Base-by-base conservation (phyloP, 2,113 vertebrate species). In the Pachypanchax playfairii region DNA sequence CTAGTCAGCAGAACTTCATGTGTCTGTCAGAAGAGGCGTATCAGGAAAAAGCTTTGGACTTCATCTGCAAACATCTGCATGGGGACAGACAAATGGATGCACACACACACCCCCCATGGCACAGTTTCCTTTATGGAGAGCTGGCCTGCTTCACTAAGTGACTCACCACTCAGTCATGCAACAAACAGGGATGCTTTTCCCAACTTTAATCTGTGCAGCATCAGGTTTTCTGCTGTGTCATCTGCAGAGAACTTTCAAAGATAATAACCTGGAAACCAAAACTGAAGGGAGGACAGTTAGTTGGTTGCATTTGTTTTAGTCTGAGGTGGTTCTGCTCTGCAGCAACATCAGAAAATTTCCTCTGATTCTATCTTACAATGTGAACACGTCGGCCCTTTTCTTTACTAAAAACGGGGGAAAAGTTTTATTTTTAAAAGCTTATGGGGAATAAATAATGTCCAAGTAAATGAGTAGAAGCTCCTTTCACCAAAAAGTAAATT, bases 61-160 rank as follows among this genome's bases (percentile, higher is more conserved):
- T 68, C 46, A 84, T 78, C 54, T 76, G 69, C 81, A 83, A 70
- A 88, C 87, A 75, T 86, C 70, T 86, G 70, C 70, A 48, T 17
- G 36, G 66, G 86, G 77, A 83, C 73, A 61, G 63, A 39, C 81
- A 62, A 79, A 70, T 80, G 70, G 73, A 80, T 82, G 66, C 52
- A 61, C 62, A n/a, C n/a, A n/a, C n/a, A n/a, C 50, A 65, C 65
- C 66, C 80, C 79, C 70, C 39, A 35, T 56, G 57, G 70, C 75
- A 73, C 79, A 21, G 79, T 76, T 87, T 88, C 84, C 82, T 83
- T 65, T 41, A 1, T 76, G 55, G 63, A 74, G 79, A 71, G 72
- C 73, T 73, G 77, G 71, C 70, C 66, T 48, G 67, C 62, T 74
- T 68, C 60, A 43, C 65, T 52, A 31, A 64, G 52, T 84, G 88